These are phyloP conservation scores for Drosophila longiperda DNA, from an alignment of 2,888 invertebrate species.

Conservation along the genomic window DNA sequence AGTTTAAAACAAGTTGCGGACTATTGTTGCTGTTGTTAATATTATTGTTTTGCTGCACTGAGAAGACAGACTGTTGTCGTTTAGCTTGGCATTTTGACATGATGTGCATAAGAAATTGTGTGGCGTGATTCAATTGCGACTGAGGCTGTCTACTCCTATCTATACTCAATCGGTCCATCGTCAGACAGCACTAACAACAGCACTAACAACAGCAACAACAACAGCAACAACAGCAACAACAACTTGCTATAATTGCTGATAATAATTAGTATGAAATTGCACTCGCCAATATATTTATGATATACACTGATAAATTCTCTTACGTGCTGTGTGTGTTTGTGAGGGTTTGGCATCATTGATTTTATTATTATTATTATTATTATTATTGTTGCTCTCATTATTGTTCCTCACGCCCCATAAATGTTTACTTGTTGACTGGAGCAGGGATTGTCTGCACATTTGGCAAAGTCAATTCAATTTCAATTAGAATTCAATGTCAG, in stretches of 20 bases:
- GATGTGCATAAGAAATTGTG: slow-evolving; percentile 52
- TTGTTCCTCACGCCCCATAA: slow-evolving; percentile 48
- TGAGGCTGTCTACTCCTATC: slow-evolving; percentile 14
- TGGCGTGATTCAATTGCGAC: slow-evolving; percentile 53
- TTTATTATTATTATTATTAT: slow-evolving; percentile 9
- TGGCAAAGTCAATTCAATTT: slow-evolving; percentile 7
- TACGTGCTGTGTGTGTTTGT: slow-evolving; percentile 19
- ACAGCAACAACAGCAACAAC: slow-evolving; percentile 2
- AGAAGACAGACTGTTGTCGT: slow-evolving; percentile 41
- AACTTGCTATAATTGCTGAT: slow-evolving; percentile 67
- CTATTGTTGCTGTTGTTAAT: slow-evolving; percentile 32
- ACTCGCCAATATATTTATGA: slow-evolving; percentile 39
- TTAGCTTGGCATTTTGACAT: slow-evolving; percentile 48
- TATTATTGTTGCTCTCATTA: slow-evolving; percentile 8
- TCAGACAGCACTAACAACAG: slow-evolving; percentile 1
- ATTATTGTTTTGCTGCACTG: slow-evolving; percentile 20
- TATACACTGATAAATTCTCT: slow-evolving; percentile 37
- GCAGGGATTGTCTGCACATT: slow-evolving; percentile 26
- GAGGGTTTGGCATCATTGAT: slow-evolving; percentile 56
- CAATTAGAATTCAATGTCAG: slow-evolving; percentile 37
- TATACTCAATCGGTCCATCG: slow-evolving; percentile 27
- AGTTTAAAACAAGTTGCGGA: slow-evolving; percentile 73
- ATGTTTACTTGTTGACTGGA: slow-evolving; percentile 25
- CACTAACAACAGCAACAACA: slow-evolving; percentile 25
- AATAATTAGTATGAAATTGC: slow-evolving; percentile 63